Evolutionary conservation across 2,797 vertebrate genomes (phyloP).

Genomic region (Amblyraja radiata): DNA sequence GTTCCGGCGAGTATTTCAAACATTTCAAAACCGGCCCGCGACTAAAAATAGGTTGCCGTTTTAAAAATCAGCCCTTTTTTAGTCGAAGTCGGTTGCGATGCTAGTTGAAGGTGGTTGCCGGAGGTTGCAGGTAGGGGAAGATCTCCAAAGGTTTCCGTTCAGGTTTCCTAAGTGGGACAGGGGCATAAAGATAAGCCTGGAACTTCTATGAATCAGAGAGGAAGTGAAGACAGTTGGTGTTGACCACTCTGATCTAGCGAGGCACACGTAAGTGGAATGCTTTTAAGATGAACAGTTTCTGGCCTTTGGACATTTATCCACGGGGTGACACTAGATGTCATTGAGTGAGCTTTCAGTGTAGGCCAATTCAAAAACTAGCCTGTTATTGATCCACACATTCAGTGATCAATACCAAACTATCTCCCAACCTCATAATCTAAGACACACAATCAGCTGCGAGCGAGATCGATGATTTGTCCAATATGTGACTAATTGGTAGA

Average conservation of each 20-base stretch:
- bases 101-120: too few relatives aligned
- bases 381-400: constrained; percentile 16
- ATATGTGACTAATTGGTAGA: constrained; percentile 10
- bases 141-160: too few relatives aligned
- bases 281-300: background rate
- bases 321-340: background rate
- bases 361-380: constrained; percentile 19
- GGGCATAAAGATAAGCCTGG: background rate
- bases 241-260: background rate
- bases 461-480: constrained; percentile 27
- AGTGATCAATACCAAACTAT: constrained; percentile 19
- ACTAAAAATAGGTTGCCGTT: too few relatives aligned
- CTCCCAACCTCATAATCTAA: constrained; percentile 18
- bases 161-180: too few relatives aligned
- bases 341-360: constrained; percentile 1
- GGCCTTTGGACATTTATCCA: background rate
- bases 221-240: background rate
- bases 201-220: background rate
- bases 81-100: too few relatives aligned
- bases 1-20: too few relatives aligned
- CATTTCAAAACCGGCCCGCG: too few relatives aligned
- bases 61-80: too few relatives aligned
- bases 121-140: too few relatives aligned
- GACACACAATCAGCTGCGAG: constrained; percentile 9
- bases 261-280: background rate